Evolutionary conservation across 1,140 invertebrate genomes (phyloP).

Genomic region (Hylaeus volcanicus): DNA sequence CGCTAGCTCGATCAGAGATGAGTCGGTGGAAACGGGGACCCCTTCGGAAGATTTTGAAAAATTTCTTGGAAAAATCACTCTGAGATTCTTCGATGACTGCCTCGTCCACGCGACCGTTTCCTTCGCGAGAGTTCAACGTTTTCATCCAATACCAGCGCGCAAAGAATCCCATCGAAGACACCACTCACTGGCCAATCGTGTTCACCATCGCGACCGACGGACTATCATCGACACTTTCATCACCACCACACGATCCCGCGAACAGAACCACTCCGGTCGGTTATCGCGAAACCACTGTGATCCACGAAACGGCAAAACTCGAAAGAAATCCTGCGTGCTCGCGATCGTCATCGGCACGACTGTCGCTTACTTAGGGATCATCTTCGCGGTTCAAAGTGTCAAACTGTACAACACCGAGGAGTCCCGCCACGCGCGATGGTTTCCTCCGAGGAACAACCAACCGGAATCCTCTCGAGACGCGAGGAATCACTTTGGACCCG

Average conservation of each 20-base stretch:
- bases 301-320: background rate
- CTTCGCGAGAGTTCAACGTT: background rate
- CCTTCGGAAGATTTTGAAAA: no score
- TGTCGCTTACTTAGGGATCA: no score
- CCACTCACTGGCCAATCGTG: slow-evolving; percentile 19
- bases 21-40: no score
- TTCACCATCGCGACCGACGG: slow-evolving; percentile 35
- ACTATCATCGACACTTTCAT: slow-evolving; percentile 6
- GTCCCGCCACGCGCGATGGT: background rate
- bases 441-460: background rate
- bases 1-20: no score
- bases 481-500: slow-evolving; percentile 8
- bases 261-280: slow-evolving; percentile 7
- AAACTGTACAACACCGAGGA: no score
- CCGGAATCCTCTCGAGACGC: background rate
- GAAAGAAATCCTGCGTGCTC: background rate
- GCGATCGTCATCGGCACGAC: background rate
- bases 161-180: background rate
- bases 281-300: background rate
- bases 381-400: no score
- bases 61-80: no score
- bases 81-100: background rate
- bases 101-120: background rate
- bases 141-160: background rate
- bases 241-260: background rate